phyloP scores from a whole-genome alignment of 2,888 invertebrate genomes.

The Volucella inanis region DNA sequence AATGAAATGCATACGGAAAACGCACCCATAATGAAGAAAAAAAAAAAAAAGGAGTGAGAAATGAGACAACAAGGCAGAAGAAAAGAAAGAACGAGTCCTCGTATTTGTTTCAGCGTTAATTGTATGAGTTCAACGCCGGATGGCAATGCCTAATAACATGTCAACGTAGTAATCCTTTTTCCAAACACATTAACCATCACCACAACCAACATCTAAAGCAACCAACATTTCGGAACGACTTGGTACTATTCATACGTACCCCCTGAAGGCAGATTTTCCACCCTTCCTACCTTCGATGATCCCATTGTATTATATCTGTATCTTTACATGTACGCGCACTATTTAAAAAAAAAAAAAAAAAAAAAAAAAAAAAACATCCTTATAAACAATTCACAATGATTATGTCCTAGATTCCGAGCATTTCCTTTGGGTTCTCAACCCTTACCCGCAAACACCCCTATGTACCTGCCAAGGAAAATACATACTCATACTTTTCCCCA shows the following conservation, averaged over 20 bases:
- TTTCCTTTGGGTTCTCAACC: constrained; percentile 45
- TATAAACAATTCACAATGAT: constrained; percentile 69
- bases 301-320: constrained; percentile 1
- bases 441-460: constrained; percentile 12
- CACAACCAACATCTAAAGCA: not conserved
- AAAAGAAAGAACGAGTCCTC: constrained; percentile 1
- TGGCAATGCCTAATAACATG: constrained; percentile 48
- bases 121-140: constrained; percentile 31
- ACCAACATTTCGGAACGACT: constrained; percentile 25
- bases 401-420: constrained; percentile 69
- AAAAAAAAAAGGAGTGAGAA: constrained; percentile 7
- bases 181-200: constrained; percentile 10
- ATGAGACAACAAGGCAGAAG: not conserved
- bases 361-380: constrained; percentile 35
- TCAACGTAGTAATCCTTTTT: constrained; percentile 50
- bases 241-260: constrained; percentile 19
- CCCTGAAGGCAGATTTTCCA: constrained; percentile 40
- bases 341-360: not conserved
- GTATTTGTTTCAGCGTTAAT: constrained; percentile 44
- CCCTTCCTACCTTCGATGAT: constrained; percentile 35
- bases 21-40: no score
- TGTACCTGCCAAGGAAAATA: constrained; percentile 59
- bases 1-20: constrained; percentile 8
- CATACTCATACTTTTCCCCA: constrained; percentile 21
- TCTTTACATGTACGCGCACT: constrained; percentile 37